Evolutionary conservation across 2,888 invertebrate genomes (phyloP).

Genomic region (Cataglyphis altisquamis): DNA sequence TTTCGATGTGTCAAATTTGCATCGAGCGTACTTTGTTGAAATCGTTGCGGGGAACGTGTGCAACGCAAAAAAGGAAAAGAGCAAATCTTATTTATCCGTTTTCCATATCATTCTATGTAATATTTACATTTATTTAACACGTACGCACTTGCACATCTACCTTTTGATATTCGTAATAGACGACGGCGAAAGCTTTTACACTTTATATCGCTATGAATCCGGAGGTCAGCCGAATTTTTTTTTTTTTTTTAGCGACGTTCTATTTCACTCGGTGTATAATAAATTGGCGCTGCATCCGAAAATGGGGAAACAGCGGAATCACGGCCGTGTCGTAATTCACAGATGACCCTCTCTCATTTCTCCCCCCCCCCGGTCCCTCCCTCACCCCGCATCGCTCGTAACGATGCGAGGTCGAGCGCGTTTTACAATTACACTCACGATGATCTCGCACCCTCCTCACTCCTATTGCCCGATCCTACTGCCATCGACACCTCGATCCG

Average conservation of each 20-base stretch:
- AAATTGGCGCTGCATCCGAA: constrained; percentile 66
- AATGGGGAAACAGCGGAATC: constrained; percentile 66
- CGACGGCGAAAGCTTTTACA: constrained; percentile 48
- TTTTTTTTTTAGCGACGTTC: constrained; percentile 40
- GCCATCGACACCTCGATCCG: constrained; percentile 58
- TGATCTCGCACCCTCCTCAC: constrained; percentile 43
- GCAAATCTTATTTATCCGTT: constrained; percentile 12
- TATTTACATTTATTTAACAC: background rate
- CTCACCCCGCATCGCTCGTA: background rate
- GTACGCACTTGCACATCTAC: background rate
- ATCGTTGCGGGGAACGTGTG: background rate
- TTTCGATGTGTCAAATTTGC: background rate
- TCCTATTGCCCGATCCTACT: constrained; percentile 2
- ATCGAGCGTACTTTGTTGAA: background rate
- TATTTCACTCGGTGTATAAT: constrained; percentile 58
- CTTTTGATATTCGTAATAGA: background rate
- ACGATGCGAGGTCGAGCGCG: constrained; percentile 48
- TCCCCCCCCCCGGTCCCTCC: background rate
- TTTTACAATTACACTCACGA: constrained; percentile 67
- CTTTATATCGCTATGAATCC: constrained; percentile 48
- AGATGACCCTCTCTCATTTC: constrained; percentile 31
- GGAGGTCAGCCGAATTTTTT: constrained; percentile 49
- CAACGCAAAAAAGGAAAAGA: background rate
- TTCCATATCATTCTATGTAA: constrained; percentile 1
- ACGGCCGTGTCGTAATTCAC: constrained; percentile 70